phyloP scores from a whole-genome alignment of 1,140 invertebrate species.

The Ceratitis capitata region DNA sequence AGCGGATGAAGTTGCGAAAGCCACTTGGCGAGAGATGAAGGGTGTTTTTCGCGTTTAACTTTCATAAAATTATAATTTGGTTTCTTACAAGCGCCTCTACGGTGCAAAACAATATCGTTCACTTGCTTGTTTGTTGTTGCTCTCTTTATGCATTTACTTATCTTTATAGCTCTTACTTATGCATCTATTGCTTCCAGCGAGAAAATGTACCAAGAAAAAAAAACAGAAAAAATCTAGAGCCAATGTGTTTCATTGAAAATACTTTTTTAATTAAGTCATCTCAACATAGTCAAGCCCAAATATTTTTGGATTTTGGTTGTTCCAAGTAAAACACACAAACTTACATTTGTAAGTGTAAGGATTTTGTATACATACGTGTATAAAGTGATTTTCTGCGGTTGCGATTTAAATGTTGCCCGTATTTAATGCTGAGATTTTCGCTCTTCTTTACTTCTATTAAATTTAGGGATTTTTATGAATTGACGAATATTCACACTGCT shows the following conservation, averaged over 20 bases:
- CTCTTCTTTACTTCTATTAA: too few relatives aligned
- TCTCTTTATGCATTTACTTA: not conserved
- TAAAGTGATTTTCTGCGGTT: too few relatives aligned
- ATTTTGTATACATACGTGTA: too few relatives aligned
- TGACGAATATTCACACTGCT: too few relatives aligned
- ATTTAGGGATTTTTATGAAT: too few relatives aligned
- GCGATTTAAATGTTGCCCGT: too few relatives aligned
- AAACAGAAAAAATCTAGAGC: not conserved
- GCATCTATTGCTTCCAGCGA: not conserved
- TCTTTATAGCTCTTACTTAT: not conserved
- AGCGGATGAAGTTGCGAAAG: constrained; percentile 30
- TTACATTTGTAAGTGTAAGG: too few relatives aligned
- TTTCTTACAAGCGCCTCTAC: constrained; percentile 61
- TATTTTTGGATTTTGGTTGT: not conserved
- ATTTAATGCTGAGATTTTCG: too few relatives aligned
- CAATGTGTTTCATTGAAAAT: too few relatives aligned
- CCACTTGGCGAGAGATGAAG: constrained; percentile 39
- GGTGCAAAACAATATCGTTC: constrained; percentile 48
- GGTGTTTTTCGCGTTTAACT: constrained; percentile 62
- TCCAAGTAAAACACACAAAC: too few relatives aligned
- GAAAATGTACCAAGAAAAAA: not conserved
- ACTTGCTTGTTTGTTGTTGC: not conserved
- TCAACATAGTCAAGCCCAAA: not conserved
- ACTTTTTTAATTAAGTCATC: not conserved
- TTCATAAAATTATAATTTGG: constrained; percentile 65